Conservation (phyloP, 2,888 invertebrate species). For the Meiosimyza platycephala region DNA sequence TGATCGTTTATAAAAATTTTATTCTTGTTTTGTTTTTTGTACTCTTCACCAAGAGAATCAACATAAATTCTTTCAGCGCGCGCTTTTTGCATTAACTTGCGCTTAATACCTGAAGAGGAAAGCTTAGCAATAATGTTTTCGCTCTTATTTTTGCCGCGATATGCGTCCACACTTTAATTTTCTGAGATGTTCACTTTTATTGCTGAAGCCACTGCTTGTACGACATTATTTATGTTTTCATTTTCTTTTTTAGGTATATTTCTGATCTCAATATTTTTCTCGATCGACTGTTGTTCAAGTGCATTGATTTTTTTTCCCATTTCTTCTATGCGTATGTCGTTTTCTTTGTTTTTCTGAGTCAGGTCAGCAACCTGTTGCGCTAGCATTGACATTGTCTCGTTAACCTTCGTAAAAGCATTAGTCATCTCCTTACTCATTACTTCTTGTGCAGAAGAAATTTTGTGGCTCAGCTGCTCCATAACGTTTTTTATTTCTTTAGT, state of each 20-base stretch:
- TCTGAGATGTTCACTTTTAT: too few species aligned
- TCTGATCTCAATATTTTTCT: background rate
- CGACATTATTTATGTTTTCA: too few species aligned
- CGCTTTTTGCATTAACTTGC: too few species aligned
- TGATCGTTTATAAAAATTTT: too few species aligned
- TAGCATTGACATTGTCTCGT: slow-evolving; percentile 2
- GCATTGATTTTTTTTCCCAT: slow-evolving; percentile 14
- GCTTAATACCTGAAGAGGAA: too few species aligned
- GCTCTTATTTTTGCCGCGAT: too few species aligned
- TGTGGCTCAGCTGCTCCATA: background rate
- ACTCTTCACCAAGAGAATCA: too few species aligned
- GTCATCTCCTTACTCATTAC: slow-evolving; percentile 3
- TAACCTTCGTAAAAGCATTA: background rate
- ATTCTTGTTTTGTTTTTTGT: too few species aligned
- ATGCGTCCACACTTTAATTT: too few species aligned
- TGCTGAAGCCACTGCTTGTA: too few species aligned
- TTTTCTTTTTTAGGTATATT: background rate
- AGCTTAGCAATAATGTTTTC: too few species aligned
- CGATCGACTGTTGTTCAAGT: slow-evolving; percentile 1
- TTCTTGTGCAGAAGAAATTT: background rate
- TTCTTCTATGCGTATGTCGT: background rate
- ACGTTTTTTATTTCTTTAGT: slow-evolving; percentile 8
- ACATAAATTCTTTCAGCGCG: too few species aligned
- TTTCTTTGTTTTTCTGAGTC: background rate
- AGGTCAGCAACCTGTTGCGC: background rate